Conservation (phyloP, 2,797 vertebrate genomes). For the Sternotherus odoratus region DNA sequence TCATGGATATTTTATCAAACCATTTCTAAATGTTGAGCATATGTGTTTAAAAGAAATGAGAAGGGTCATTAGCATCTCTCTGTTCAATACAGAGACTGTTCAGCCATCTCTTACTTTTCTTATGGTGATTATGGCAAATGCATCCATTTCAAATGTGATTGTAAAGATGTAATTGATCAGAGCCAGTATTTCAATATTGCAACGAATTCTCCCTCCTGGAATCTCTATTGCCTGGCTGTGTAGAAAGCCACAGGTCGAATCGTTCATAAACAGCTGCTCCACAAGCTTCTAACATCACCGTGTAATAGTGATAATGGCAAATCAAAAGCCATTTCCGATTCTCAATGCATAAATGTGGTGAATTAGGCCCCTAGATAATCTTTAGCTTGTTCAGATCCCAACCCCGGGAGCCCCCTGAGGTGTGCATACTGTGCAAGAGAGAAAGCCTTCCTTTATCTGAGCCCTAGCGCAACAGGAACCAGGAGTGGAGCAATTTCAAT, state of each 20-base stretch:
- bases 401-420: not conserved
- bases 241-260: not conserved
- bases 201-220: conserved; percentile 36
- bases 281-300: conserved; percentile 11
- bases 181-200: not conserved
- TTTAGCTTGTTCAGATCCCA: not conserved
- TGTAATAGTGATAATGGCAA: not conserved
- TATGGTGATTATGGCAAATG: not conserved
- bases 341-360: not conserved
- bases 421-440: not conserved
- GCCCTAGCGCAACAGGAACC: not conserved
- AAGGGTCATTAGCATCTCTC: not conserved
- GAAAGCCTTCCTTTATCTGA: not conserved
- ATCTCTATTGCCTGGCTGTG: conserved; percentile 14
- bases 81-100: not conserved
- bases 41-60: not conserved
- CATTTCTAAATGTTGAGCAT: not conserved
- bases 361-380: not conserved
- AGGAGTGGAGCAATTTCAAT: conserved; percentile 45
- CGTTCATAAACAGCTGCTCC: conserved; percentile 42
- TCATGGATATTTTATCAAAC: not conserved
- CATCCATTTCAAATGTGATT: conserved; percentile 5
- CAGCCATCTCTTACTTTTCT: conserved; percentile 1
- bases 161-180: not conserved
- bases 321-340: conserved; percentile 6